Evolutionary conservation across 1,140 invertebrate genomes (phyloP), one percentile per base, ranked within the genome.

Genomic region (Lethrus apterus): DNA sequence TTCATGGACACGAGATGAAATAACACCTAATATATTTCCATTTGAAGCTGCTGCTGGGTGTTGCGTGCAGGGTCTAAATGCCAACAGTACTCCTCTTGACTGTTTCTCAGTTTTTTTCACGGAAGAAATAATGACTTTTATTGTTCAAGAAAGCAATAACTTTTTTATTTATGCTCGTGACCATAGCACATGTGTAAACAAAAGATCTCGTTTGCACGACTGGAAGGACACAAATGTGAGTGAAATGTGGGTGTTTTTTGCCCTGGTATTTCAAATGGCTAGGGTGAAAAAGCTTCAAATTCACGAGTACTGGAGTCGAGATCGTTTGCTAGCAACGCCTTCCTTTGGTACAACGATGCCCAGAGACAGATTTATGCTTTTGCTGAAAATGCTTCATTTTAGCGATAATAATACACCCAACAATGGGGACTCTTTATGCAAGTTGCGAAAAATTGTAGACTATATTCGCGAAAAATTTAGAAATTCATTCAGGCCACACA

Each of bases 341-440:
- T 9, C 34, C 10, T 36, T 36, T 19, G 13, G 13, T 4, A 14
- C 14, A 7, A 36, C 17, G n/a, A 36, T 36, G 15, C 34, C 34
- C 3, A 3, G 15, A 19, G 34, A 36, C 17, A 9, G 34, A 7
- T 36, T 17, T 36, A 10, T 36, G 34, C 15, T 17, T 3, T 8
- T 36, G 18, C n/a, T 17, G 4, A 14, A 17, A 7, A 17, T 36
- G 17, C n/a, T 36, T 13, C 34, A 36, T 18, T 36, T 36, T n/a
- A 13, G 3, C 4, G 15, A 36, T n/a, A 36, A 36, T 18, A 36
- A 36, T n/a, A 14, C 10, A 15, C 34, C 34, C 3, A 36, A 36
- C 10, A 15, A 17, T 5, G 18, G 18, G 5, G 17, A 36, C n/a
- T 4, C 13, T 3, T 36, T 36, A 18, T 4, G 4, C 4, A 36